Base-by-base conservation (phyloP, 2,888 invertebrate species). In the Trachelus stipa region DNA sequence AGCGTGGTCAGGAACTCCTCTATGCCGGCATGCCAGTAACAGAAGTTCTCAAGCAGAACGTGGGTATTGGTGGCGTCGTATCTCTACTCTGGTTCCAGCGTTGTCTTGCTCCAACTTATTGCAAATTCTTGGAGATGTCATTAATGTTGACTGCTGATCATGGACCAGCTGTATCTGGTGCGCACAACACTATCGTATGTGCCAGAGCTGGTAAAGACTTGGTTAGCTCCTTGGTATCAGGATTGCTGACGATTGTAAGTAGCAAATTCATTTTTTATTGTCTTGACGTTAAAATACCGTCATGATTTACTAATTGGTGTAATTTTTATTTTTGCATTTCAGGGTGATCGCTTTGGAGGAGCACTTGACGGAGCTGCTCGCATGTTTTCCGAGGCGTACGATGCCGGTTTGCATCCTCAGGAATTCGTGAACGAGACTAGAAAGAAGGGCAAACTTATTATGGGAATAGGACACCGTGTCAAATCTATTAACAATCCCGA, bases 111-210 rank as follows among this genome's bases (percentile, higher is more conserved):
- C 94, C 96, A 3, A 97, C 98, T 92, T 98, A 98, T 73, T 96
- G 97, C 92, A 98, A 98, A 92, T 99, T 99, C 94, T 96, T 99
- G 89, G 99, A 99, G 93, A 98, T 99, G 96, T 98, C 98, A 88
- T 93, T 99, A 81, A 99, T 99, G 95, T 97, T 99, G 81, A 99
- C 99, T 0, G 98, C 98, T 23, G 99, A 99, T 93, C 99, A 99
- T 91, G 99, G 99, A 3, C 99, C 99, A 0, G 99, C 99, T 0
- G 99, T 99, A 0, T 98, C 98, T 0, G 99, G 99, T 0, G 99
- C 99, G 0, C 99, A 99, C 92, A 99, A 99, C 92, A 99, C 99
- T 30, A 99, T 99, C 91, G 99, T 99, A 73, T 99, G 98, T 89
- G 99, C 99, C 12, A 93, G 98, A 82, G 98, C 99, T 81, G 98